These are phyloP conservation scores for Cephus spinipes DNA, from an alignment of 2,888 invertebrate genomes.

Conservation along the genomic window DNA sequence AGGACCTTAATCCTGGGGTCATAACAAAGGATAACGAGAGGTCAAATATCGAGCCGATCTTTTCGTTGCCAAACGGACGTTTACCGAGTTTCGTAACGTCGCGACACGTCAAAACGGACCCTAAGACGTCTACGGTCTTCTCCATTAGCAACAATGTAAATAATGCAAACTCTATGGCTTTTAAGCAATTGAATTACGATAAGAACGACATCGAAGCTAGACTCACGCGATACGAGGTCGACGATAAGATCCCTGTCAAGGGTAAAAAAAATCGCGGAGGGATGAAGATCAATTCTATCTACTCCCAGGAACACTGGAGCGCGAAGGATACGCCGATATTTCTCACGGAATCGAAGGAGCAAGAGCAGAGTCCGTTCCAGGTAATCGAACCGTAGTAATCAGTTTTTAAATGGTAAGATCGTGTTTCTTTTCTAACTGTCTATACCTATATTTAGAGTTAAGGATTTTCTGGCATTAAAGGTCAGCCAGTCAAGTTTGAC, in stretches of 20 bases:
- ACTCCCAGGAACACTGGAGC: slow-evolving; percentile 61
- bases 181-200: slow-evolving; percentile 39
- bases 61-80: slow-evolving; percentile 30
- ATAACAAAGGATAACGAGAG: slow-evolving; percentile 10
- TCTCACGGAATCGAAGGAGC: slow-evolving; percentile 52
- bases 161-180: slow-evolving; percentile 20
- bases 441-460: background rate
- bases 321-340: slow-evolving; percentile 54
- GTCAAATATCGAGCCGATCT: slow-evolving; percentile 33
- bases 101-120: slow-evolving; percentile 15
- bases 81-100: slow-evolving; percentile 30
- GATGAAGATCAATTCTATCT: slow-evolving; percentile 64
- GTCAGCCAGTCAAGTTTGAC: background rate
- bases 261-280: slow-evolving; percentile 41
- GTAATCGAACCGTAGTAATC: slow-evolving; percentile 36
- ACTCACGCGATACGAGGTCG: slow-evolving; percentile 38
- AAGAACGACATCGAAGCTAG: slow-evolving; percentile 45
- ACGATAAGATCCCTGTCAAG: background rate
- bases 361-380: slow-evolving; percentile 51
- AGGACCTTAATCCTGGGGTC: background rate
- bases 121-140: slow-evolving; percentile 25
- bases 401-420: background rate
- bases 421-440: background rate
- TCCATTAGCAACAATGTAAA: slow-evolving; percentile 14
- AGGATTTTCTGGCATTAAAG: background rate